phyloP scores from a whole-genome alignment of 2,888 invertebrate species.

The Entomobrya proxima region DNA sequence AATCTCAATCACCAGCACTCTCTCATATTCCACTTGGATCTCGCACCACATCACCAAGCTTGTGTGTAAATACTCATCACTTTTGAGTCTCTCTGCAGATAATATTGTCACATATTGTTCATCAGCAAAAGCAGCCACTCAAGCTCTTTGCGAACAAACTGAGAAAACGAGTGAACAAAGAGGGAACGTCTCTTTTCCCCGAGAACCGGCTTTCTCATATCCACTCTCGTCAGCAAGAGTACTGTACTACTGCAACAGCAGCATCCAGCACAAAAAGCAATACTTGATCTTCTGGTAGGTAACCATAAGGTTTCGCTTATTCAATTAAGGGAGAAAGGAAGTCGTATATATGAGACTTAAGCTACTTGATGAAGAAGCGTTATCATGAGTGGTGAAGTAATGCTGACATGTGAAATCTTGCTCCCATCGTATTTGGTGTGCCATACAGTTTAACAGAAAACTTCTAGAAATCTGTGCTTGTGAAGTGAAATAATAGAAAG shows the following conservation, averaged over 20 bases:
- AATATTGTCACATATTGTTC: conserved; percentile 48
- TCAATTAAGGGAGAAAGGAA: conserved; percentile 1
- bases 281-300: not conserved
- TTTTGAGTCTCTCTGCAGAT: not conserved
- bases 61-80: not conserved
- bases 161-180: not conserved
- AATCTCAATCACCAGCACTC: conserved; percentile 30
- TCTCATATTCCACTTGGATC: conserved; percentile 28
- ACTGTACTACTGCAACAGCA: not conserved
- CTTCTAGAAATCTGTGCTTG: not conserved
- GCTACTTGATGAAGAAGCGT: too few relatives aligned
- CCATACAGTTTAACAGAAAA: too few relatives aligned
- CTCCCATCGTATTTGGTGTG: too few relatives aligned
- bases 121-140: not conserved
- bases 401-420: too few relatives aligned
- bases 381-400: too few relatives aligned
- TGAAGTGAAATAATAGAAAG: not conserved
- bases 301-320: conserved; percentile 29
- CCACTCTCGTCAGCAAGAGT: not conserved
- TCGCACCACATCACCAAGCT: conserved; percentile 11
- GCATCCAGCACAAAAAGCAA: conserved; percentile 8
- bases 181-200: not conserved
- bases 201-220: conserved; percentile 50
- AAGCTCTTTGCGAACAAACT: not conserved
- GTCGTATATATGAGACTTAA: not conserved